Evolutionary conservation across 2,888 invertebrate species (phyloP).

Genomic region (Mystacides longicornis): DNA sequence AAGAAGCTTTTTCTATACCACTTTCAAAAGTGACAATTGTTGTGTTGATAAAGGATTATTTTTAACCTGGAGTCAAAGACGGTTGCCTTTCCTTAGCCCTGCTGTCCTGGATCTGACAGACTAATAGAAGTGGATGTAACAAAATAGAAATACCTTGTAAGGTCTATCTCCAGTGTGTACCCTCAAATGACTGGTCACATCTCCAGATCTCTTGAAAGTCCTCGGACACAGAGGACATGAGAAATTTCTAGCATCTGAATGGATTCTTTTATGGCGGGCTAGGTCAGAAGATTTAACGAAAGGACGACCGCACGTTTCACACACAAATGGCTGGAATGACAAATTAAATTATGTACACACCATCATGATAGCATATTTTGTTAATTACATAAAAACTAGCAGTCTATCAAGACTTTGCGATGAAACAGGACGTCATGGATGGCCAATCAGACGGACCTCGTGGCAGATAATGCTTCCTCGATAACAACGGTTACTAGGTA

Average conservation of each 20-base stretch:
- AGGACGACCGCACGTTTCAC: slow-evolving; percentile 36
- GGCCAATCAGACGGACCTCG: neutral
- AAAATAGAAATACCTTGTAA: slow-evolving; percentile 25
- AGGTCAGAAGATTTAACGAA: slow-evolving; percentile 28
- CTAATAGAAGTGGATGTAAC: no score
- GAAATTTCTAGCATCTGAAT: slow-evolving; percentile 25
- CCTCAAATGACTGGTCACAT: slow-evolving; percentile 26
- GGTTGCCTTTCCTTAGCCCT: no score
- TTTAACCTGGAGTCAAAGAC: no score
- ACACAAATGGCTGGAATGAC: slow-evolving; percentile 28
- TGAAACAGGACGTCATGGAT: neutral
- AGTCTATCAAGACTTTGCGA: no score
- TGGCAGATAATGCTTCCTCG: no score
- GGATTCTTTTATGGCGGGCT: slow-evolving; percentile 24
- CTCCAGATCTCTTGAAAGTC: slow-evolving; percentile 27
- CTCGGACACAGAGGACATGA: slow-evolving; percentile 25
- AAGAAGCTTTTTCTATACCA: no score
- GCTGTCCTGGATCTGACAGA: no score
- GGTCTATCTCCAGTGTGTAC: slow-evolving; percentile 26
- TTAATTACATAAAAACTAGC: no score
- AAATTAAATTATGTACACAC: neutral
- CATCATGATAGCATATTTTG: neutral
- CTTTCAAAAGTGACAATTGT: no score
- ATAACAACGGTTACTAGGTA: no score
- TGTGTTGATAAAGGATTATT: no score